Evolutionary conservation across 2,888 invertebrate genomes (phyloP).

Genomic region (Kryphioiulus occultus): DNA sequence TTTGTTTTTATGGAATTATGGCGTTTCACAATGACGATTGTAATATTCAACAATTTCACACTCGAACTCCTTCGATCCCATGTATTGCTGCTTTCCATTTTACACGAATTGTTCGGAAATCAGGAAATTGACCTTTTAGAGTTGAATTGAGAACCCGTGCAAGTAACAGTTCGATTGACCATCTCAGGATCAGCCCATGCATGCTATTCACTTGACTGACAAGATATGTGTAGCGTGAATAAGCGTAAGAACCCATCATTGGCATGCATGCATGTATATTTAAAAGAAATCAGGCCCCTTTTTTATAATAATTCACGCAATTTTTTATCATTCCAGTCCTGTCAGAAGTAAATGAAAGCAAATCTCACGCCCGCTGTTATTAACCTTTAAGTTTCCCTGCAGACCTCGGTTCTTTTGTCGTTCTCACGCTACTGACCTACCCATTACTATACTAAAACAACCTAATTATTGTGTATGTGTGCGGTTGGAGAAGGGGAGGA

Average conservation of each 20-base stretch:
- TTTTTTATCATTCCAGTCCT: slow-evolving; percentile 9
- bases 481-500: slow-evolving; percentile 8
- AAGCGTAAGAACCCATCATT: background rate
- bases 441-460: slow-evolving; percentile 39
- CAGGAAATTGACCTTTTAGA: too few relatives aligned
- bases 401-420: slow-evolving; percentile 44
- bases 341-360: slow-evolving; percentile 28
- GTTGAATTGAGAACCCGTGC: background rate
- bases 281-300: background rate
- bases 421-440: slow-evolving; percentile 47
- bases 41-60: background rate
- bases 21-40: background rate
- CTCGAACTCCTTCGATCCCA: too few relatives aligned
- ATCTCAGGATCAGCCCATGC: background rate
- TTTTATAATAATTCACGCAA: slow-evolving; percentile 15
- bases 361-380: slow-evolving; percentile 45
- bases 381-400: slow-evolving; percentile 45
- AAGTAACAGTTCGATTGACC: background rate
- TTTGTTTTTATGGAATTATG: background rate
- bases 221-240: slow-evolving; percentile 4
- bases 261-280: background rate
- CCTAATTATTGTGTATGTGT: slow-evolving; percentile 44
- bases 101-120: too few relatives aligned
- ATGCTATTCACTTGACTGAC: background rate
- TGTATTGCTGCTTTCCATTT: too few relatives aligned